Evolutionary conservation across 2,888 invertebrate species (phyloP).

Genomic region (Lathronympha strigana): DNA sequence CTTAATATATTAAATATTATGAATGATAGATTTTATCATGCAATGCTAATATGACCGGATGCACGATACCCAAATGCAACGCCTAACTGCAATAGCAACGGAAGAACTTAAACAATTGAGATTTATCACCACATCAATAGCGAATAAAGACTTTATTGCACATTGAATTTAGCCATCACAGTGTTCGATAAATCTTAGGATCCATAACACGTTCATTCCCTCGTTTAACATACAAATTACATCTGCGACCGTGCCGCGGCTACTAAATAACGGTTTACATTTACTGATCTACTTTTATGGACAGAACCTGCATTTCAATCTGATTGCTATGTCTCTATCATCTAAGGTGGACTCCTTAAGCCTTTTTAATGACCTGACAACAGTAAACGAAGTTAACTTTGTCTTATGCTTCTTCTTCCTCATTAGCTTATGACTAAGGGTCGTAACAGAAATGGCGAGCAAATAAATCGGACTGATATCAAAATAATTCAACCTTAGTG

Average conservation of each 20-base stretch:
- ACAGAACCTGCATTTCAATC: slow-evolving; percentile 45
- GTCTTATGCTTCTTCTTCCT: too few relatives aligned
- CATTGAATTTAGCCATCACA: slow-evolving; percentile 20
- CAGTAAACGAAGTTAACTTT: too few relatives aligned
- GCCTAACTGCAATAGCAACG: background rate
- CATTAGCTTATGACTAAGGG: too few relatives aligned
- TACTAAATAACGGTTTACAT: slow-evolving; percentile 40
- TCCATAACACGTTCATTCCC: slow-evolving; percentile 35
- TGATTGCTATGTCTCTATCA: slow-evolving; percentile 44
- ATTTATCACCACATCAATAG: slow-evolving; percentile 14
- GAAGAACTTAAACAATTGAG: slow-evolving; percentile 11
- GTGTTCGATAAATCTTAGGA: slow-evolving; percentile 30
- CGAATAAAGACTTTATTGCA: slow-evolving; percentile 17
- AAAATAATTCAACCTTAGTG: too few relatives aligned
- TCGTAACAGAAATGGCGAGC: too few relatives aligned
- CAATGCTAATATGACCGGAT: background rate
- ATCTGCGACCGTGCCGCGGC: slow-evolving; percentile 29
- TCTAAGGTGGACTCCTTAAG: slow-evolving; percentile 32
- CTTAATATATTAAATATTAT: too few relatives aligned
- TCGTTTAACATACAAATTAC: slow-evolving; percentile 38
- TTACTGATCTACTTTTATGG: slow-evolving; percentile 44
- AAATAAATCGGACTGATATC: too few relatives aligned
- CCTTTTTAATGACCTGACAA: background rate
- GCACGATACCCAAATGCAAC: background rate
- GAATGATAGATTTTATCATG: background rate